A percentile compares a stretch with the other conserved stretches of the same genome.
These are phyloP conservation scores for Rhinolophus ferrumequinum DNA, from an alignment of 2,113 vertebrate genomes.

Conservation along the genomic window DNA sequence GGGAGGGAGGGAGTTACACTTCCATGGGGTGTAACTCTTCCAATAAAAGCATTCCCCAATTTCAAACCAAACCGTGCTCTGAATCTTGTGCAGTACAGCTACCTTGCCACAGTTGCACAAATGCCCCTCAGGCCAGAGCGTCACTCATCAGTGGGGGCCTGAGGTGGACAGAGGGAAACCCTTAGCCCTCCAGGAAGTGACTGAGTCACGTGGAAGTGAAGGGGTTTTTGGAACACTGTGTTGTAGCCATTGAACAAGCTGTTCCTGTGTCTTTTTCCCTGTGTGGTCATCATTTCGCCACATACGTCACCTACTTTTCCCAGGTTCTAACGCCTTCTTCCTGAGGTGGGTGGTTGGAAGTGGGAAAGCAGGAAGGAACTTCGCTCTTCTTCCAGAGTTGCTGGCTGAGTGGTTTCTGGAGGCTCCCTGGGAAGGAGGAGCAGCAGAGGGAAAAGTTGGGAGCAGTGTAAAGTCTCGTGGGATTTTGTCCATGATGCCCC, in stretches of 20 bases:
- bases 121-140: neutral
- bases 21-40: neutral
- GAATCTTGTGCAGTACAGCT: neutral
- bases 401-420: neutral
- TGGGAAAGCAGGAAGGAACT: neutral
- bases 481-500: neutral
- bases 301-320: neutral
- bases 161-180: neutral
- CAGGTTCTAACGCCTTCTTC: neutral
- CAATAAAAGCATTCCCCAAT: neutral
- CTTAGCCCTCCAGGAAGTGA: neutral
- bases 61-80: neutral
- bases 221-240: neutral
- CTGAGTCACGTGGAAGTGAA: neutral
- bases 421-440: neutral
- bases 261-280: neutral
- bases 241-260: neutral
- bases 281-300: neutral
- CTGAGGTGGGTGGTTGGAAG: neutral
- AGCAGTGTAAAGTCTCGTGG: neutral
- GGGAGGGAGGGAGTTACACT: neutral
- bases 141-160: accelerated
- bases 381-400: neutral
- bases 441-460: neutral
- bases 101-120: neutral